phyloP scores from a whole-genome alignment of 2,797 vertebrate species.

The Cercopithecus hamlyni region DNA sequence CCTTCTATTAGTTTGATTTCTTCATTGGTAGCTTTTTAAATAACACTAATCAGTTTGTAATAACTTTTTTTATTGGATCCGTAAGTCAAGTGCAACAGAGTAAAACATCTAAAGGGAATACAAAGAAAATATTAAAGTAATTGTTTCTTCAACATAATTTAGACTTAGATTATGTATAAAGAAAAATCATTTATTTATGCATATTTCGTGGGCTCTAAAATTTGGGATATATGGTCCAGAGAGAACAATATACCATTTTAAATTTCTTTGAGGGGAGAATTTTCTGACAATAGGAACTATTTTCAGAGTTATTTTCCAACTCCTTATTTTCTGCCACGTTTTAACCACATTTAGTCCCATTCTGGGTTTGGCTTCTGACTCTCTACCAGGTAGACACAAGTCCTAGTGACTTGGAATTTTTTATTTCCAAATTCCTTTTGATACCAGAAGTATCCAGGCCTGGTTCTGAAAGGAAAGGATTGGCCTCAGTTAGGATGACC shows the following conservation, averaged over 20 bases:
- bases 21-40: slow-evolving; percentile 52
- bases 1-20: slow-evolving; percentile 76
- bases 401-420: background rate
- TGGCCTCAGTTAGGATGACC: background rate
- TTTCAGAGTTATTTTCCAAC: background rate
- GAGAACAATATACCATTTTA: background rate
- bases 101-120: background rate
- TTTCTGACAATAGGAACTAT: background rate
- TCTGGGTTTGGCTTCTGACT: background rate
- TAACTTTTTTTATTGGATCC: slow-evolving; percentile 30
- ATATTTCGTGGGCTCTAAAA: background rate
- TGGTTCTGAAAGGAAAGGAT: background rate
- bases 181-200: background rate
- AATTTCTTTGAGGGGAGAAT: background rate
- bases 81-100: slow-evolving; percentile 3
- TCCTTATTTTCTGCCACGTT: background rate
- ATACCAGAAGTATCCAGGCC: background rate
- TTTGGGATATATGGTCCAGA: background rate
- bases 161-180: background rate
- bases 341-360: background rate
- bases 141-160: background rate
- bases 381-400: background rate
- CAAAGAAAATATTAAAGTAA: background rate
- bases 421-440: background rate
- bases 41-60: slow-evolving; percentile 37